These are phyloP conservation scores for Thunnus maccoyii DNA, from an alignment of 2,113 vertebrate species.

Conservation along the genomic window DNA sequence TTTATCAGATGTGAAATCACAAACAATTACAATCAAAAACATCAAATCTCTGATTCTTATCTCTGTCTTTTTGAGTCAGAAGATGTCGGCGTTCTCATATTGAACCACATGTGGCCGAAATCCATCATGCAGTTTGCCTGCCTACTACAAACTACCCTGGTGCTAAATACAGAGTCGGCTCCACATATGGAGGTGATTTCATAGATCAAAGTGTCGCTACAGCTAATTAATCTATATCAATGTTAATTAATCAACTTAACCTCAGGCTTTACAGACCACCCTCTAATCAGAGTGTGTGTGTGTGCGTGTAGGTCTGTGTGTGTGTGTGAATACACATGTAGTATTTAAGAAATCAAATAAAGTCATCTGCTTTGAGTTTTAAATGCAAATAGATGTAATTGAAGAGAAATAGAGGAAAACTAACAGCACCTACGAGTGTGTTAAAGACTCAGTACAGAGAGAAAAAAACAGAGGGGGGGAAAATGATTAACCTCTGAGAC, in stretches of 20 bases:
- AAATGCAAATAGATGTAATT: slow-evolving; percentile 58
- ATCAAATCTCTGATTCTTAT: too few relatives aligned
- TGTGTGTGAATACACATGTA: slow-evolving; percentile 7
- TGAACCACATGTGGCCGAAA: neutral
- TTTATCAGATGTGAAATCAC: slow-evolving; percentile 1
- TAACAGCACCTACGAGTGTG: slow-evolving; percentile 20
- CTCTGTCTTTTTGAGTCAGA: neutral
- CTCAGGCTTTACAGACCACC: slow-evolving; percentile 73
- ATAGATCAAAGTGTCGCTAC: slow-evolving; percentile 76
- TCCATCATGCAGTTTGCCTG: neutral
- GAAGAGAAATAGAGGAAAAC: slow-evolving; percentile 5
- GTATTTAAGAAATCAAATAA: slow-evolving; percentile 46
- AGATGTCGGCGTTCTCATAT: neutral
- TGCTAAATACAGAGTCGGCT: slow-evolving; percentile 36
- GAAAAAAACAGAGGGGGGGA: slow-evolving; percentile 47
- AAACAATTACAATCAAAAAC: neutral
- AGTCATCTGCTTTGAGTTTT: slow-evolving; percentile 53
- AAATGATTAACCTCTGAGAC: slow-evolving; percentile 82
- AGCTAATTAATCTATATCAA: slow-evolving; percentile 82
- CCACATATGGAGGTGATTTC: slow-evolving; percentile 77
- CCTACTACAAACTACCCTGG: neutral
- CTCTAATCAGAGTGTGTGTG: slow-evolving; percentile 60
- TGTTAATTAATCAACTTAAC: slow-evolving; percentile 83
- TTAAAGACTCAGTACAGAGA: slow-evolving; percentile 25
- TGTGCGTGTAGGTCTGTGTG: slow-evolving; percentile 43